Evolutionary conservation across 2,797 vertebrate species (phyloP).

Genomic region (Echiichthys vipera): DNA sequence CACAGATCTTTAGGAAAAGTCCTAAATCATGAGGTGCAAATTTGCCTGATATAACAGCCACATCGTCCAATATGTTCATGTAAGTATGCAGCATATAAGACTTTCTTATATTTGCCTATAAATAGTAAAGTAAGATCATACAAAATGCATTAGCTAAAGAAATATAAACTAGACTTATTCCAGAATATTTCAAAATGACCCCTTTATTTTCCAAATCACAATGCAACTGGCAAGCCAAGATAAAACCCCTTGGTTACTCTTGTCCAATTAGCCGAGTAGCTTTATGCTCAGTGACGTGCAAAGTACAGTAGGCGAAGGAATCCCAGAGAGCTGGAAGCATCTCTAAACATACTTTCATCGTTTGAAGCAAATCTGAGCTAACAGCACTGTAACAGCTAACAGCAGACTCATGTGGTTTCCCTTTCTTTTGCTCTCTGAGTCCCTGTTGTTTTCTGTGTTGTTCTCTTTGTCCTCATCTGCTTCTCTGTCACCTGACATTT

Average conservation of each 20-base stretch:
- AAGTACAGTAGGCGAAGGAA: conserved; percentile 29
- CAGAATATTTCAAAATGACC: no score
- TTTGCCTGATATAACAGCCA: no score
- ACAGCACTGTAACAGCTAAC: conserved; percentile 22
- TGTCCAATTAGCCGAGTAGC: conserved; percentile 35
- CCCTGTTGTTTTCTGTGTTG: conserved; percentile 7
- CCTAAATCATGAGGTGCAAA: no score
- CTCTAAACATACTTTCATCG: conserved; percentile 26
- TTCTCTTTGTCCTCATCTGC: neutral
- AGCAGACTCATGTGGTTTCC: conserved; percentile 43
- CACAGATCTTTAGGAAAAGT: no score
- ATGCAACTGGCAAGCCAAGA: conserved; percentile 14
- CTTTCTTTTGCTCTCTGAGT: neutral
- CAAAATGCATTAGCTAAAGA: no score
- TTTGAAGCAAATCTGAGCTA: conserved; percentile 57
- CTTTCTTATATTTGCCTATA: no score
- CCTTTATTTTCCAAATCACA: no score
- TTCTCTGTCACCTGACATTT: conserved; percentile 3
- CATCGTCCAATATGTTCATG: no score
- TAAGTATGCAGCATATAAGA: no score
- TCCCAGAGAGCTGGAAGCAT: conserved; percentile 47
- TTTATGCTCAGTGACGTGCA: conserved; percentile 45
- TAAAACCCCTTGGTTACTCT: conserved; percentile 26
- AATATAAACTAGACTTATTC: no score
- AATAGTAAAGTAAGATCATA: no score